phyloP scores from a whole-genome alignment of 2,888 invertebrate genomes.

The Eremobia ochroleuca region DNA sequence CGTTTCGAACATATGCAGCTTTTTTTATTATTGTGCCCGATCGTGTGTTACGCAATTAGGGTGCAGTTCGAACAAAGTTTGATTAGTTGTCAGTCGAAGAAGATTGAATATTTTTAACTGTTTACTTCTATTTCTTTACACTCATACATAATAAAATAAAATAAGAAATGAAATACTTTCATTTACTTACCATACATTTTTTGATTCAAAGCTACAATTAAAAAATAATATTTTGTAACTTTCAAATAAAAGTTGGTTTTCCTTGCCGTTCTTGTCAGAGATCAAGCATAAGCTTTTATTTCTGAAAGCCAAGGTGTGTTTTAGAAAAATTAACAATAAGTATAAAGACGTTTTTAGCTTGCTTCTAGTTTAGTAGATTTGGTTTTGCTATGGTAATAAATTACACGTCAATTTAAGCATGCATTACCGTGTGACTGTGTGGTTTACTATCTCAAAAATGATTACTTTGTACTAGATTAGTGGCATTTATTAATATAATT shows the following conservation, averaged over 20 bases:
- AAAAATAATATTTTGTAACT: background rate
- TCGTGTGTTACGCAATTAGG: too few species aligned
- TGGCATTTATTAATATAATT: background rate
- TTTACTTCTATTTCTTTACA: background rate
- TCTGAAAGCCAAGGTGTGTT: background rate
- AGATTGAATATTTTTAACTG: background rate
- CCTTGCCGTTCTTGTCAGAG: background rate
- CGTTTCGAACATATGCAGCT: too few species aligned
- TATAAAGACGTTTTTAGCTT: background rate
- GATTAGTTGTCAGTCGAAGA: background rate
- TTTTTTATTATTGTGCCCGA: too few species aligned
- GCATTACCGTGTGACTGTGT: background rate
- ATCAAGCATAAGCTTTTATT: background rate
- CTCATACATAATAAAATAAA: background rate
- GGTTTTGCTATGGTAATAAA: slow-evolving; percentile 34
- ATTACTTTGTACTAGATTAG: background rate
- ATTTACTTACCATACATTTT: background rate
- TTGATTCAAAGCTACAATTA: background rate
- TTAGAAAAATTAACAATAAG: too few species aligned
- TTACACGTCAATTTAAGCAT: slow-evolving; percentile 43
- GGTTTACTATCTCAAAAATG: slow-evolving; percentile 1
- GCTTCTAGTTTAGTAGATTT: slow-evolving; percentile 35
- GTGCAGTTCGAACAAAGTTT: too few species aligned
- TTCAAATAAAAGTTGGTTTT: background rate
- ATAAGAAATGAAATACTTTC: background rate